These are phyloP conservation scores for Radopholus similis DNA, from an alignment of 1,140 invertebrate genomes.

Conservation along the genomic window DNA sequence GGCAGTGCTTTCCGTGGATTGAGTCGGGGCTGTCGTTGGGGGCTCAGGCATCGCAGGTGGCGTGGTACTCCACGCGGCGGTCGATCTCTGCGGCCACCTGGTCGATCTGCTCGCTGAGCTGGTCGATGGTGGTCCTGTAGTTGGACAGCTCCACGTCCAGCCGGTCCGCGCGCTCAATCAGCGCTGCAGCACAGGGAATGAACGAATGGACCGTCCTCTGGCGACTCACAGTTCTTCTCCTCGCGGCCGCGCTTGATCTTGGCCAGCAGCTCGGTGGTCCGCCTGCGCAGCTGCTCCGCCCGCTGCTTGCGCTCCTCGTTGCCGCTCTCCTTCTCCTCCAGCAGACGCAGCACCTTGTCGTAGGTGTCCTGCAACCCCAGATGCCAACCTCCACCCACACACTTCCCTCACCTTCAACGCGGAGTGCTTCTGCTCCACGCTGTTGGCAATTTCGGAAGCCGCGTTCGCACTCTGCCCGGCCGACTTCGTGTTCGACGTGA, in stretches of 20 bases:
- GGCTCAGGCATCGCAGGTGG: slow-evolving; percentile 36
- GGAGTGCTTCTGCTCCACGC: slow-evolving; percentile 33
- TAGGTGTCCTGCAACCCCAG: slow-evolving; percentile 41
- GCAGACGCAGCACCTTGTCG: slow-evolving; percentile 29
- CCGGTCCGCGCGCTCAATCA: slow-evolving; percentile 41
- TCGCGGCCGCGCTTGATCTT: slow-evolving; percentile 40
- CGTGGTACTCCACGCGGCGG: slow-evolving; percentile 34
- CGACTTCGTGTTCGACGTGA: slow-evolving; percentile 41
- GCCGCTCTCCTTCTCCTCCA: slow-evolving; percentile 45
- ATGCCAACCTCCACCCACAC: background rate
- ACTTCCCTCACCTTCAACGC: slow-evolving; percentile 30
- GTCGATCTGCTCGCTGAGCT: slow-evolving; percentile 38
- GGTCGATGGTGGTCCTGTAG: slow-evolving; percentile 23
- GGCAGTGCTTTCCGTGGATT: too few species aligned
- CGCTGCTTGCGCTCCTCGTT: slow-evolving; percentile 48
- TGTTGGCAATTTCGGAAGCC: slow-evolving; percentile 34
- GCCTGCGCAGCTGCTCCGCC: slow-evolving; percentile 34
- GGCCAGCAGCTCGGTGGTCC: slow-evolving; percentile 42
- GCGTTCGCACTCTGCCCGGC: slow-evolving; percentile 33
- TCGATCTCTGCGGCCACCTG: slow-evolving; percentile 38
- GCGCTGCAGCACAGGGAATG: slow-evolving; percentile 27
- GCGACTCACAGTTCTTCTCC: slow-evolving; percentile 38
- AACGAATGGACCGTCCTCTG: too few species aligned
- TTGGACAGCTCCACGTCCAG: slow-evolving; percentile 36
- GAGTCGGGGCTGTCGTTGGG: too few species aligned